Evolutionary conservation across 2,113 vertebrate genomes (phyloP), one percentile per base, ranked within the genome.

Genomic region (Stegastes partitus): DNA sequence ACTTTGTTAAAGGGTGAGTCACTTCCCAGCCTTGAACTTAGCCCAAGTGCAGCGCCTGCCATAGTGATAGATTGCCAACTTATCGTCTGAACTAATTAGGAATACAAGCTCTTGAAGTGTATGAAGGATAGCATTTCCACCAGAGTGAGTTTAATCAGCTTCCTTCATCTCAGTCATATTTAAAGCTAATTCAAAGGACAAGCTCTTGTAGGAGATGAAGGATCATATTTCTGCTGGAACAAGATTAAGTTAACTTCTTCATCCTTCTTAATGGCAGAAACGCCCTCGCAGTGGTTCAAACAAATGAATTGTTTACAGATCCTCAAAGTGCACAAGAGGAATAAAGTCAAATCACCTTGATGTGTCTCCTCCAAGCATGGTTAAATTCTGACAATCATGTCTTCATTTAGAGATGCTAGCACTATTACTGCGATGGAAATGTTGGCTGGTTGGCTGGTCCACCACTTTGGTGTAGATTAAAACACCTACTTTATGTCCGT

Each of bases 141-240:
- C 75, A 85, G 47, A 89, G 77, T 74, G 82, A 81, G 53, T 89
- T 88, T 88, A 88, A 92, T 89, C 86, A 89, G 77, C 74, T 79
- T 58, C 49, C 42, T 88, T 84, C 72, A 85, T 87, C 90, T 90
- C 47, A 71, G 69, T 89, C 83, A 84, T 83, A 86, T 59, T 75
- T 86, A 54, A 42, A 79, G 79, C 84, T 82, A 85, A 91, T 87
- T 84, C 69, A 89, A 75, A 87, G 74, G 80, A 91, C 68, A 79
- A 73, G 81, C 72, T 88, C 71, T 80, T 87, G 77, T 81, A 59
- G 61, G 67, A 84, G 77, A 87, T 83, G 87, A 87, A 73, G 78
- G 76, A 82, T 88, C 79, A 82, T 83, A 79, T 86, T 85, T 89
- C 83, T 77, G 80, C 26, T 59, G 45, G 68, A 77, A 42, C 47